A percentile compares a stretch with the other conserved stretches of the same genome.
Evolutionary conservation across 2,888 invertebrate species (phyloP).

Genomic region (Salticus scenicus): DNA sequence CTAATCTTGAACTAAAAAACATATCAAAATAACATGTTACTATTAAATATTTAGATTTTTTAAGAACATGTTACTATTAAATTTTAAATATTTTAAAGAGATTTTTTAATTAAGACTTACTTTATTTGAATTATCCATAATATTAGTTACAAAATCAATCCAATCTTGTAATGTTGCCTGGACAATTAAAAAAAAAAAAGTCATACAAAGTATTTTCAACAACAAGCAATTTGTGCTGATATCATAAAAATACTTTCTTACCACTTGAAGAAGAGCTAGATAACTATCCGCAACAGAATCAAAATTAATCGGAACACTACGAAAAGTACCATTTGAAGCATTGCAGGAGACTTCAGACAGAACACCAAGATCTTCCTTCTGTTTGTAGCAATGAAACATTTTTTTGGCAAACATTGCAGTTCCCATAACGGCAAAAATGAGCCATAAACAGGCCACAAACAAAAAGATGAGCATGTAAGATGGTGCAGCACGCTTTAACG

Average conservation of each 20-base stretch:
- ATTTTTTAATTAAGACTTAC: no score
- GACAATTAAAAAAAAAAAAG: not conserved
- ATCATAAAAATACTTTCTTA: no score
- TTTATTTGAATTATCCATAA: conserved; percentile 53
- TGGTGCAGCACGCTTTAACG: conserved; percentile 98
- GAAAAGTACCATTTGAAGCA: conserved; percentile 88
- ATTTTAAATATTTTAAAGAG: no score
- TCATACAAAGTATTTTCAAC: not conserved
- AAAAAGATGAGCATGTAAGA: conserved; percentile 99
- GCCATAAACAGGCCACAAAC: conserved; percentile 99
- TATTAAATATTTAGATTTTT: no score
- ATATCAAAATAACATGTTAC: no score
- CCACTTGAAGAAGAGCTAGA: conserved; percentile 96
- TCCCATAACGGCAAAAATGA: conserved; percentile 99
- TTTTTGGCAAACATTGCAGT: conserved; percentile 98
- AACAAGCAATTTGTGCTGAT: no score
- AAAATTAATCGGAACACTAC: conserved; percentile 97
- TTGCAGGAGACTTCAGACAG: conserved; percentile 83
- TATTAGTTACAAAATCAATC: conserved; percentile 60
- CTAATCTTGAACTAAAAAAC: no score
- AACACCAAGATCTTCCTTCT: conserved; percentile 81
- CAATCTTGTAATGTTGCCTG: conserved; percentile 61
- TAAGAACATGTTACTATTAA: no score
- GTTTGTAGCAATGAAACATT: conserved; percentile 93
- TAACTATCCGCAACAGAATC: conserved; percentile 98